Evolutionary conservation across 2,797 vertebrate species (phyloP).

Genomic region (Poeciliopsis turneri): DNA sequence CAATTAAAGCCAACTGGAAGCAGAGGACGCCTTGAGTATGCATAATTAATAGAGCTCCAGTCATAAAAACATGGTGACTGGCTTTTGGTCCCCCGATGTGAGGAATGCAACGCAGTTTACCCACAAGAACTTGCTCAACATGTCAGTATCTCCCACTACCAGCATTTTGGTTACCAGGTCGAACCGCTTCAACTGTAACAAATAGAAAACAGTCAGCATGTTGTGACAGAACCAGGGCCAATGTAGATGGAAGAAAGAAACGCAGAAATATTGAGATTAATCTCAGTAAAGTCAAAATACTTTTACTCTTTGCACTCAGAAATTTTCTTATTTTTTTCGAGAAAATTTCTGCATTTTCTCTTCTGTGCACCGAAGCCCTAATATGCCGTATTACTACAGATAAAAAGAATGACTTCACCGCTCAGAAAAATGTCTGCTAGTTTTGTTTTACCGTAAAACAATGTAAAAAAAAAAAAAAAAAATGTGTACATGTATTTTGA

Average conservation of each 20-base stretch:
- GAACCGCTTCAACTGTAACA: neutral
- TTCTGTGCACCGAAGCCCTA: too few relatives aligned
- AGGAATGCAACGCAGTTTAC: neutral
- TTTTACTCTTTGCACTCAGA: neutral
- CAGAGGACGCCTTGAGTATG: neutral
- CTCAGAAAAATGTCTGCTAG: neutral
- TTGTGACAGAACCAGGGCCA: neutral
- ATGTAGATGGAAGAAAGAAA: neutral
- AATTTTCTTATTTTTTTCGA: too few relatives aligned
- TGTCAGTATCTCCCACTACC: neutral
- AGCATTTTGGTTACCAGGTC: neutral
- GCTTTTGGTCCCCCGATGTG: neutral
- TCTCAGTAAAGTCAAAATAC: too few relatives aligned
- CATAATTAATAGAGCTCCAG: constrained; percentile 8
- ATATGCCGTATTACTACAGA: neutral
- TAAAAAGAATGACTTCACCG: neutral
- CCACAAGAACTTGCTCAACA: neutral
- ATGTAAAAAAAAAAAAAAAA: too few relatives aligned
- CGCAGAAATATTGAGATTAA: too few relatives aligned
- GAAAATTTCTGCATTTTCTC: too few relatives aligned
- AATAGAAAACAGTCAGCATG: neutral
- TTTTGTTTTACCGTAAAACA: neutral
- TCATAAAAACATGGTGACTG: neutral
- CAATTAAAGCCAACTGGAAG: constrained; percentile 8
- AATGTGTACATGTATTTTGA: too few relatives aligned